Conservation (phyloP, 2,888 invertebrate species). For the Ichneumoninae sp. region DNA sequence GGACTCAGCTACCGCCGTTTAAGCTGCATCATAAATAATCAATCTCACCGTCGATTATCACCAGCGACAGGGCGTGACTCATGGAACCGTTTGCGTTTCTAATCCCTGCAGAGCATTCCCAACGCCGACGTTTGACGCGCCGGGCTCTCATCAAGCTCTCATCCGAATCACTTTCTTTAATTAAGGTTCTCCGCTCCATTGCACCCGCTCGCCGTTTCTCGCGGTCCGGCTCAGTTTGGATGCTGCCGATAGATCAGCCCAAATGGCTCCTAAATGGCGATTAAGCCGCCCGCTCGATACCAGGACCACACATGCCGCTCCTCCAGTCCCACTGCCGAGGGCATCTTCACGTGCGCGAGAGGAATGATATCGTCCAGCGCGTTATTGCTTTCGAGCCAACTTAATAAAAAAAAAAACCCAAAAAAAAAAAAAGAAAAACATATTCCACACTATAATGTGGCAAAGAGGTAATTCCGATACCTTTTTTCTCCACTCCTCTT, state of each 20-base stretch:
- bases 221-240: slow-evolving; percentile 19
- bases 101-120: not conserved
- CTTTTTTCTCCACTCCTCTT: slow-evolving; percentile 27
- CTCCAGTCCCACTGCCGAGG: not conserved
- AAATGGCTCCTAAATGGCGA: slow-evolving; percentile 70
- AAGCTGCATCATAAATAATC: not conserved
- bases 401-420: not conserved
- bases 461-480: slow-evolving; percentile 4
- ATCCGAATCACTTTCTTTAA: not conserved
- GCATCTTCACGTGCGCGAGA: not conserved
- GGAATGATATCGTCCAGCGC: not conserved
- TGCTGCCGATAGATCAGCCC: slow-evolving; percentile 54
- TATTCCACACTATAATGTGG: not conserved
- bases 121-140: not conserved
- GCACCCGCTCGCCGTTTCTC: slow-evolving; percentile 5
- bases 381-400: not conserved
- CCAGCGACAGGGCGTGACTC: not conserved
- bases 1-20: not conserved
- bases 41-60: not conserved
- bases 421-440: not conserved
- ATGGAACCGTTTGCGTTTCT: not conserved
- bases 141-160: not conserved
- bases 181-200: slow-evolving; percentile 15
- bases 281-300: slow-evolving; percentile 66
- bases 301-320: slow-evolving; percentile 73